phyloP scores from a whole-genome alignment of 2,888 invertebrate species.

The Drosophila melanosoma region DNA sequence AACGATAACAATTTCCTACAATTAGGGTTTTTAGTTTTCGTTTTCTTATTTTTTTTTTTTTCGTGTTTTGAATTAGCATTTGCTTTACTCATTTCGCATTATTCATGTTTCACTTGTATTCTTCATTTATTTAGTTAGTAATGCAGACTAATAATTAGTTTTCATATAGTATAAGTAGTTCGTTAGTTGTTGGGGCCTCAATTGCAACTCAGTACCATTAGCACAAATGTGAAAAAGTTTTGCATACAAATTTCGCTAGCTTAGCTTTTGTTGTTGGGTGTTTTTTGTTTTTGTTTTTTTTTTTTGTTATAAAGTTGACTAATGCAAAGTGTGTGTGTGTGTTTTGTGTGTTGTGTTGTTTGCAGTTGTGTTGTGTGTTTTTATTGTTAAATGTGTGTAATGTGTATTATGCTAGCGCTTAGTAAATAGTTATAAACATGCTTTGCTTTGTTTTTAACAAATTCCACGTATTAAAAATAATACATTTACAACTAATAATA shows the following conservation, averaged over 20 bases:
- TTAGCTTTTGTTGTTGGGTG: conserved; percentile 48
- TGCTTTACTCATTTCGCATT: background rate
- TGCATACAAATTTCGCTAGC: conserved; percentile 60
- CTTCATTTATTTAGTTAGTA: conserved; percentile 38
- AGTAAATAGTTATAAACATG: conserved; percentile 77
- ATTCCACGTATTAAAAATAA: conserved; percentile 78
- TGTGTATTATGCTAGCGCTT: conserved; percentile 68
- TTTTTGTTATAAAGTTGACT: conserved; percentile 35
- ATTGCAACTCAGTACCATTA: conserved; percentile 72
- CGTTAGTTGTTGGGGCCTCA: conserved; percentile 73
- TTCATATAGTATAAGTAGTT: conserved; percentile 67
- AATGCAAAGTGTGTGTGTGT: conserved; percentile 44
- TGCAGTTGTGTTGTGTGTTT: conserved; percentile 20
- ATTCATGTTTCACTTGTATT: background rate
- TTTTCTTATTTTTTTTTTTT: conserved; percentile 1
- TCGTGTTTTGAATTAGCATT: conserved; percentile 18
- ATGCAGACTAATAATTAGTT: conserved; percentile 67
- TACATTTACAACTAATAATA: conserved; percentile 74
- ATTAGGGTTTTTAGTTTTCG: conserved; percentile 64
- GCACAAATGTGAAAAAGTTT: conserved; percentile 64
- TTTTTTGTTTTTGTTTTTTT: conserved; percentile 22
- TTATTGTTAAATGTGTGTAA: conserved; percentile 45
- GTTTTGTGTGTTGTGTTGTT: conserved; percentile 36
- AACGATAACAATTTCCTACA: conserved; percentile 70
- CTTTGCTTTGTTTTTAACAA: conserved; percentile 80